Base-by-base conservation (phyloP, 2,113 vertebrate species). In the Oreochromis niloticus region DNA sequence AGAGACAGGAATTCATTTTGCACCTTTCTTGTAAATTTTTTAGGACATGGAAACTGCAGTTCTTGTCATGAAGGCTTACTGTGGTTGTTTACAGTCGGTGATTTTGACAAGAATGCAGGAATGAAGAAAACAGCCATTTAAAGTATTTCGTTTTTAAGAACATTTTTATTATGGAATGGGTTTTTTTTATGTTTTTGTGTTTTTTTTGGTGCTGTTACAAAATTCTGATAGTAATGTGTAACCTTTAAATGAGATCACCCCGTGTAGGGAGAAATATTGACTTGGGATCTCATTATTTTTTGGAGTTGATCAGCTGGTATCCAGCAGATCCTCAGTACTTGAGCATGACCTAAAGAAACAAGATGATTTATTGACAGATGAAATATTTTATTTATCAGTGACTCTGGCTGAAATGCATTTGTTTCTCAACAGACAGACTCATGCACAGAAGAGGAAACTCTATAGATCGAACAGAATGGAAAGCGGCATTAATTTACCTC, bases 271-370 rank as follows among this genome's bases (percentile, higher is more conserved):
- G 8, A 83, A 32, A 78, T 7, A 52, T 22, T 48, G 9, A 55
- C 22, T 24, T 27, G 75, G 56, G 50, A 75, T 22, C 22, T 89
- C 52, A 71, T 75, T 89, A 54, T 55, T 61, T 55, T 71, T 30
- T 16, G 22, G 13, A 80, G 30, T 41, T 66, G n/a, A 78, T 82
- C 54, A 73, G 0, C 7, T 22, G 10, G 10, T 22, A 13, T 83
- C 50, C 84, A 36, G 80, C 8, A 57, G 59, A 12, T 71, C 54
- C 54, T 95, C 75, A 95, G 55, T 88, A 90, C 1, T 34, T 41
- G 63, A 90, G 32, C 91, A 93, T 94, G 43, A 94, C 85, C 94
- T 94, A 88, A 50, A 78, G 56, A 91, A 48, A 88, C 17, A 91
- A 71, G 24, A 81, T 3, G 12, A 83, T 24, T 78, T 30, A 80